Evolutionary conservation across 2,113 vertebrate genomes (phyloP).

Genomic region (Ariopsis seemanni): DNA sequence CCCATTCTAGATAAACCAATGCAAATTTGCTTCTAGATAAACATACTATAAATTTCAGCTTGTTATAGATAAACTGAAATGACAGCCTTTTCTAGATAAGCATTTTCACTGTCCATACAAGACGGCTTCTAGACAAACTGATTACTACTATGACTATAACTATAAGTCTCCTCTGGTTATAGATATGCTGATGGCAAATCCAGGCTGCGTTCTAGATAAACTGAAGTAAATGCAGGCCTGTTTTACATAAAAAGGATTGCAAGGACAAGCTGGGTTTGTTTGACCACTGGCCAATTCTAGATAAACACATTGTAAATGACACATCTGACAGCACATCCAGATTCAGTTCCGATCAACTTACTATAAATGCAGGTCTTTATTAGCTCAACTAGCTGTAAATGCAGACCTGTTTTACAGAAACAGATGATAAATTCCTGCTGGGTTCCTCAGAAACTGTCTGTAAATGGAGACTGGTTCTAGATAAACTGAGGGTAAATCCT

Average conservation of each 20-base stretch:
- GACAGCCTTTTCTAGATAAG: not conserved
- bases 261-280: not conserved
- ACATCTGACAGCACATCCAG: not conserved
- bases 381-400: not conserved
- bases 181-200: not conserved
- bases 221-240: not conserved
- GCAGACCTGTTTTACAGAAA: not conserved
- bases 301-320: not conserved
- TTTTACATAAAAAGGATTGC: not conserved
- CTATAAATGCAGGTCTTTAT: not conserved
- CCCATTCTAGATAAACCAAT: not conserved
- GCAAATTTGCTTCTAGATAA: not conserved
- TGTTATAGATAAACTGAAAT: constrained; percentile 1
- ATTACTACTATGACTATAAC: not conserved
- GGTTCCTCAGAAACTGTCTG: constrained; percentile 1
- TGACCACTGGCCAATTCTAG: not conserved
- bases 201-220: not conserved
- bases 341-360: not conserved
- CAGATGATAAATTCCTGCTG: not conserved
- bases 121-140: not conserved
- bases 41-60: not conserved
- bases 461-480: not conserved
- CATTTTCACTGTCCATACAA: not conserved
- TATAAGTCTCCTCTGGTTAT: not conserved
- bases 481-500: constrained; percentile 5